Conservation (phyloP, 1,140 invertebrate species). For the Drosophila simulans region DNA sequence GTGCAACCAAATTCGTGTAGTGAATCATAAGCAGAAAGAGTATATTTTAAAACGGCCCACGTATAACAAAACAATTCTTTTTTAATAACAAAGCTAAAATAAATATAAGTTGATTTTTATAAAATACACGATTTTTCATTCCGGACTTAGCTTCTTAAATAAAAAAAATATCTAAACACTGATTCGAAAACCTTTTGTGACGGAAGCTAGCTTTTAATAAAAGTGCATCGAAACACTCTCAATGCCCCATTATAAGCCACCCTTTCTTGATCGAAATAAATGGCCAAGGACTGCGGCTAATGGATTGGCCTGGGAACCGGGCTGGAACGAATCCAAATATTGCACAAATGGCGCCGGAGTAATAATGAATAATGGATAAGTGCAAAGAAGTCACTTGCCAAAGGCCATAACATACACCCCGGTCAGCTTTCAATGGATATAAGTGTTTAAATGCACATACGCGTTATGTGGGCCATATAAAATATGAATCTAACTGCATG, state of each 20-base stretch:
- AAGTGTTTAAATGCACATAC: slow-evolving; percentile 2
- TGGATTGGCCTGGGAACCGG: slow-evolving; percentile 1
- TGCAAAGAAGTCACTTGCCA: slow-evolving; percentile 42
- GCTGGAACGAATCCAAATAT: slow-evolving; percentile 31
- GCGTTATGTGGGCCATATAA: neutral
- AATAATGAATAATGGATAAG: slow-evolving; percentile 52
- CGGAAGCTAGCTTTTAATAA: too few species aligned
- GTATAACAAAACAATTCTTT: too few species aligned
- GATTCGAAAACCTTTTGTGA: too few species aligned
- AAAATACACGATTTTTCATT: too few species aligned
- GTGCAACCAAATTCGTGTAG: slow-evolving; percentile 23
- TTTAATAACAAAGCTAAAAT: too few species aligned
- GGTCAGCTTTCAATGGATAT: neutral
- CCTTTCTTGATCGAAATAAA: slow-evolving; percentile 1
- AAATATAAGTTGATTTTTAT: too few species aligned
- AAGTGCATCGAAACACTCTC: neutral
- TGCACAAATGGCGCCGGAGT: slow-evolving; percentile 37
- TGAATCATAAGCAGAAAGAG: slow-evolving; percentile 11
- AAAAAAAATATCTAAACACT: too few species aligned
- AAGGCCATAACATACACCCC: slow-evolving; percentile 27
- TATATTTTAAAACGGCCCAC: neutral
- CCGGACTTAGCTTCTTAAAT: too few species aligned
- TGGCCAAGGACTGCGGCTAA: slow-evolving; percentile 1
- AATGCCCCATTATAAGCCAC: neutral
- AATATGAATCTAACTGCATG: neutral